Evolutionary conservation across 2,113 vertebrate genomes (phyloP).

Genomic region (Dipodomys stephensi): DNA sequence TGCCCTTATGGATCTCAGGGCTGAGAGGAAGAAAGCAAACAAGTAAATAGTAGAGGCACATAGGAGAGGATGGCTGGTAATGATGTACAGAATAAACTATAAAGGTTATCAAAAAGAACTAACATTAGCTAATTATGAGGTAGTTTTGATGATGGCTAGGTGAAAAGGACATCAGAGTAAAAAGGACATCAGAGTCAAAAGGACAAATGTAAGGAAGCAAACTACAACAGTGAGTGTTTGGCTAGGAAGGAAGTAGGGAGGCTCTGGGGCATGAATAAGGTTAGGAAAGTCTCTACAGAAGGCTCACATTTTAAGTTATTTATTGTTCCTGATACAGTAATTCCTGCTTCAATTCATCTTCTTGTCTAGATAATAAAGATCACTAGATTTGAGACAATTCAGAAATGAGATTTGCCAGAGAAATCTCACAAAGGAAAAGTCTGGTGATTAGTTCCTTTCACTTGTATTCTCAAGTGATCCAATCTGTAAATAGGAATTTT

Average conservation of each 20-base stretch:
- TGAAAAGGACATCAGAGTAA: neutral
- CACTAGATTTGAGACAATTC: neutral
- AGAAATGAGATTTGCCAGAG: neutral
- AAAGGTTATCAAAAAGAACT: neutral
- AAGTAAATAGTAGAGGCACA: neutral
- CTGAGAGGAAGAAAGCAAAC: neutral
- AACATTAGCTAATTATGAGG: neutral
- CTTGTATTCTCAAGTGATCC: neutral
- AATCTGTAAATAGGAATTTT: neutral
- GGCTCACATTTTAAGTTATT: neutral
- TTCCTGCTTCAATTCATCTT: neutral
- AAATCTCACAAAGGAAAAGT: neutral
- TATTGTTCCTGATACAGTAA: neutral
- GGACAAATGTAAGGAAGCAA: neutral
- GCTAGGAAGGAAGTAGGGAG: neutral
- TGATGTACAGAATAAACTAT: neutral
- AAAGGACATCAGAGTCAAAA: neutral
- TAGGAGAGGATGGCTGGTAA: neutral
- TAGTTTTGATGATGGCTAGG: neutral
- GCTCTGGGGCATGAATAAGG: neutral
- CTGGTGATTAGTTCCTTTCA: neutral
- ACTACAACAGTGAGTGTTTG: neutral
- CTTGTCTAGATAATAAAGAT: neutral
- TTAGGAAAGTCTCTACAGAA: neutral
- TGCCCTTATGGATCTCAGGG: neutral